Evolutionary conservation across 1,140 invertebrate species (phyloP), one percentile per base, ranked within the genome.

Genomic region (Drosophila setifemur): DNA sequence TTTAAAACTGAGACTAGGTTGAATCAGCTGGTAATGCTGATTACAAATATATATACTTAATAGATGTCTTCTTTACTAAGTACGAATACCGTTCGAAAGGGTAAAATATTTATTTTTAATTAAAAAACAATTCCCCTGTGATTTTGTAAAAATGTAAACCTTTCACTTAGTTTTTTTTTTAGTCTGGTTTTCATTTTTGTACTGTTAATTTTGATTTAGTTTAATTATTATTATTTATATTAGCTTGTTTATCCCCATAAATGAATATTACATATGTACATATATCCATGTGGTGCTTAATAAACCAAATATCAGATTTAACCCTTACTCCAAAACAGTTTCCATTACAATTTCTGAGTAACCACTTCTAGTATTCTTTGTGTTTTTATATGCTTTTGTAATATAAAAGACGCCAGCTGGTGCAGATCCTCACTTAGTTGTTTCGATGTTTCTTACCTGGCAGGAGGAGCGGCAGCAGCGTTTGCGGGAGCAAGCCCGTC

Each of bases 391-490:
- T 61, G 29, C 25, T 33, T 61, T 44, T 25, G 14, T 4, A 9
- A 14, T 12, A 14, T 14, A 14, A 1, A 31, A 18, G 7, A 12
- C 12, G 0, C 19, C n/a, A 11, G 4, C 7, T 25, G 11, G 26
- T 4, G 4, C 19, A 50, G 3, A 39, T 39, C 12, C 4, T 18
- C n/a, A 50, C 23, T 31, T 3, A 31, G 8, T 33, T 18, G 6
- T 35, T n/a, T 23, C 11, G 2, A 29, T 71, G 12, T 8, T 19
- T 25, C 23, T 48, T 3, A n/a, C 49, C 21, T 9, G 91, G 61
- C 94, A 98, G 88, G 95, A 97, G 63, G 96, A 97, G 73, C 93
- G 97, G 68, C 96, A 98, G 79, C 94, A 94, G 55, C 94, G 95
- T 67, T 90, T 98, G 40, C 91, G 96, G 18, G 97, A 98, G 91